Evolutionary conservation across 2,888 invertebrate genomes (phyloP), one percentile per base, ranked within the genome.

Genomic region (Perizoma flavofasciatum): DNA sequence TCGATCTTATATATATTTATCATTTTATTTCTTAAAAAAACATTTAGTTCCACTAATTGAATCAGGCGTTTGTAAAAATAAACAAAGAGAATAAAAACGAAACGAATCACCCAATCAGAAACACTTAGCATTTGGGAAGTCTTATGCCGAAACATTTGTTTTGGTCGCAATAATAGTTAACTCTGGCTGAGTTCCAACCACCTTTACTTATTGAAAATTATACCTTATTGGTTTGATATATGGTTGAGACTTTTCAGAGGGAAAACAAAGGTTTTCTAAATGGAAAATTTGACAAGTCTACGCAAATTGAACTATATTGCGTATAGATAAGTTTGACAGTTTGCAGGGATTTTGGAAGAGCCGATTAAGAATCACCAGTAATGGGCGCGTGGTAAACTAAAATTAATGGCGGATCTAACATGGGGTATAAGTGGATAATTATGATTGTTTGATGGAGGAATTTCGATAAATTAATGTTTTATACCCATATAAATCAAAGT

Each of bases 121-220:
- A 64, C 69, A 69, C 69, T 69, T 67, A 69, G 61, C 65, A 66
- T 65, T 65, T 64, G 59, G 61, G 55, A 59, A 61, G 67, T 57
- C 60, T 64, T 58, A 50, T 53, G 63, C 54, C 52, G 61, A 55
- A 66, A 67, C 68, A 66, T 70, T 68, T 70, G 70, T 70, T 70
- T 70, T 68, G 67, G 66, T 67, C 65, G 66, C 65, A 68, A 63
- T 70, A 68, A 70, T 65, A 70, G 68, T 68, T 66, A 66, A 66
- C 63, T 53, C 65, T 70, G 70, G 70, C 68, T 51, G 22, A 4
- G 22, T 44, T 66, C 70, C 70, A 70, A 65, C 58, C 65, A 70
- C 69, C 68, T 68, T 53, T 47, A 35, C 55, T 34, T 8, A 35
- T n/a, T 6, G 53, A 44, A 56, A 51, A 37, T 51, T 44, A 44